Percentiles rank a stretch among this genome's conserved stretches.
Conservation (phyloP, 2,888 invertebrate genomes). For the Eupeodes luniger region DNA sequence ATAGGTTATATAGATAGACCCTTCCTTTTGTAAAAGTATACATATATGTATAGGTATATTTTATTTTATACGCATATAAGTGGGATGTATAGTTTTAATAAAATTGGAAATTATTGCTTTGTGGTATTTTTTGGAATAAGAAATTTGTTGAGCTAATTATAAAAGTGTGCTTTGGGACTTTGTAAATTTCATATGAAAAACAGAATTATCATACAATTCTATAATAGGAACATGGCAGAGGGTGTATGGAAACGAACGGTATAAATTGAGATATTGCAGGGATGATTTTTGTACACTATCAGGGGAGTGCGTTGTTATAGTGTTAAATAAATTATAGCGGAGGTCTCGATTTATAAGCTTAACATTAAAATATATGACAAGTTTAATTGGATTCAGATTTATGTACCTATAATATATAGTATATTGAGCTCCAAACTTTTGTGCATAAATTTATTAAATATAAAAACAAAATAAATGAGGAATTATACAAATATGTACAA, state of each 20-base stretch:
- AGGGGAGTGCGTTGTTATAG: background rate
- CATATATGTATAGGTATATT: constrained; percentile 32
- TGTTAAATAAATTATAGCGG: background rate
- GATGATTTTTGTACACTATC: background rate
- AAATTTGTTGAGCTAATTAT: constrained; percentile 47
- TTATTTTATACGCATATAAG: constrained; percentile 1
- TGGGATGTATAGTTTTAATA: constrained; percentile 39
- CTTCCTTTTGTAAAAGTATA: constrained; percentile 4
- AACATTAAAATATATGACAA: background rate
- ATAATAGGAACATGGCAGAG: too few species aligned
- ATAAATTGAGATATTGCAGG: background rate
- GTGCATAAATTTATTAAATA: background rate
- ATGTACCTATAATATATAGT: too few species aligned
- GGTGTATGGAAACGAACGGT: too few species aligned
- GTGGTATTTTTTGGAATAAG: constrained; percentile 43
- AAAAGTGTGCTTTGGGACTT: constrained; percentile 20
- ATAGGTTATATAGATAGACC: background rate
- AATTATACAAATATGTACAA: too few species aligned
- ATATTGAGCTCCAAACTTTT: background rate
- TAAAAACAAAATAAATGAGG: background rate
- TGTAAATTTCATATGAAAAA: background rate
- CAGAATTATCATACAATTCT: background rate
- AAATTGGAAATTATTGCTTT: constrained; percentile 64
- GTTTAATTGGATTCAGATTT: background rate
- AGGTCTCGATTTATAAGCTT: background rate